A percentile compares a stretch with the other conserved stretches of the same genome.
These are phyloP conservation scores for Cotesia congregata DNA, from an alignment of 2,888 invertebrate genomes.

Conservation along the genomic window DNA sequence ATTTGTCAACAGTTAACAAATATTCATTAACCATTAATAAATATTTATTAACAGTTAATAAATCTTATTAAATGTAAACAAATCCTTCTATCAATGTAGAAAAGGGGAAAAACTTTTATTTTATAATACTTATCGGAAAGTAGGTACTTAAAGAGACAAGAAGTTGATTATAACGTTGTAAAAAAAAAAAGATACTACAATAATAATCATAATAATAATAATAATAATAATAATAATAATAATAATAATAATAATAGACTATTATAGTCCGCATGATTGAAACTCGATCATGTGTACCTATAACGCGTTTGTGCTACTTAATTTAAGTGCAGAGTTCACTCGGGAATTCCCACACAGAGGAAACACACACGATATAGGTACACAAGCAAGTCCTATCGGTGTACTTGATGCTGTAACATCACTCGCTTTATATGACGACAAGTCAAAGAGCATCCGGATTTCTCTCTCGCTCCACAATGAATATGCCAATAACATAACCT, in stretches of 20 bases:
- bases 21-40: too few species aligned
- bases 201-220: neutral
- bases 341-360: neutral
- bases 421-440: conserved; percentile 6
- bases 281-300: conserved; percentile 27
- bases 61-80: too few species aligned
- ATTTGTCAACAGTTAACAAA: too few species aligned
- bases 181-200: too few species aligned
- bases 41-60: too few species aligned
- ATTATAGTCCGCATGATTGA: conserved; percentile 24
- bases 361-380: neutral
- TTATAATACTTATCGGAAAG: too few species aligned
- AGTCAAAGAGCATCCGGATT: neutral
- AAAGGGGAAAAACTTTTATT: too few species aligned
- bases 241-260: neutral
- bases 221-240: too few species aligned
- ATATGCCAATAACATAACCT: conserved; percentile 6
- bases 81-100: too few species aligned
- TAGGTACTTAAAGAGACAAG: too few species aligned
- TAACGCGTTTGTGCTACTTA: conserved; percentile 18
- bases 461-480: neutral
- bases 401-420: conserved; percentile 4
- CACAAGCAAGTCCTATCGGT: neutral
- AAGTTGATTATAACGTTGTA: too few species aligned
- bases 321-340: conserved; percentile 25